These are phyloP conservation scores for Leiothrix lutea DNA, from an alignment of 2,113 vertebrate species.

Conservation along the genomic window DNA sequence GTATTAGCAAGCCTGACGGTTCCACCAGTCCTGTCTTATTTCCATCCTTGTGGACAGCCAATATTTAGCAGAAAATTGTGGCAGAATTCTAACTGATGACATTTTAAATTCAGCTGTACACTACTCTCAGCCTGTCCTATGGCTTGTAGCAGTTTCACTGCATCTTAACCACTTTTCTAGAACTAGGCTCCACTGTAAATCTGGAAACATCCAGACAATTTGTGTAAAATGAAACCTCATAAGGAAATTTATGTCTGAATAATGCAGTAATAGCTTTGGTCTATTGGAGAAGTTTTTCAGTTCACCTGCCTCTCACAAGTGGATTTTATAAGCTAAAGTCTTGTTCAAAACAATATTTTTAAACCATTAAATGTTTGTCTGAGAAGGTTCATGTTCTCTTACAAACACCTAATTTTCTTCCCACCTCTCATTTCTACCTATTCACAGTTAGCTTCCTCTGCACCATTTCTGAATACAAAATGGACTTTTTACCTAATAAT, in stretches of 20 bases:
- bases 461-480: neutral
- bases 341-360: neutral
- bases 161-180: neutral
- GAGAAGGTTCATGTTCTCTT: neutral
- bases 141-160: neutral
- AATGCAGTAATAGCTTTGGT: neutral
- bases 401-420: neutral
- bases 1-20: neutral
- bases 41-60: neutral
- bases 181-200: neutral
- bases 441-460: neutral
- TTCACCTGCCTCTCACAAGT: neutral
- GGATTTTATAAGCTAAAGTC: neutral
- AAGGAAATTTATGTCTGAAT: neutral
- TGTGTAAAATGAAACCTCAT: neutral
- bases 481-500: neutral
- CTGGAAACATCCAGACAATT: neutral
- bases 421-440: neutral
- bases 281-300: neutral
- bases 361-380: neutral
- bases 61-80: neutral
- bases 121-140: neutral
- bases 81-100: neutral
- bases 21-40: neutral
- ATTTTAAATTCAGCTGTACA: neutral